Conservation (phyloP, 2,797 vertebrate species). For the Typhlichthys subterraneus region DNA sequence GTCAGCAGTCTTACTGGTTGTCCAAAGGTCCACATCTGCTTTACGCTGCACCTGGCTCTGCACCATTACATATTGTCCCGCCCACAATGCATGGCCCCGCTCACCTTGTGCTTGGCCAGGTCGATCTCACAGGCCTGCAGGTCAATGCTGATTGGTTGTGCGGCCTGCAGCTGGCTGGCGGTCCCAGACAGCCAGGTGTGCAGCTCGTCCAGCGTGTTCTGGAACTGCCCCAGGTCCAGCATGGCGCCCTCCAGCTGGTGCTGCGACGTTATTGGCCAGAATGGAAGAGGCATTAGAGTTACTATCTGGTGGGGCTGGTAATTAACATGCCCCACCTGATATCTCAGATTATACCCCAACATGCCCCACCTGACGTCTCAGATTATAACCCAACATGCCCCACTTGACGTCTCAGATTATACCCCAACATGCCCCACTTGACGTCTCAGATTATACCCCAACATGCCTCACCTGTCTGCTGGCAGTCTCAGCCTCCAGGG, state of each 20-base stretch:
- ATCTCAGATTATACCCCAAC: too few relatives aligned
- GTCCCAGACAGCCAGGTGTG: slow-evolving; percentile 84
- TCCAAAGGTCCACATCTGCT: too few relatives aligned
- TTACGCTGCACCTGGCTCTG: too few relatives aligned
- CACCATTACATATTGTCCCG: too few relatives aligned
- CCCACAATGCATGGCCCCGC: slow-evolving; percentile 1
- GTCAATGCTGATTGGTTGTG: slow-evolving; percentile 78
- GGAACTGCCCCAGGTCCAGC: slow-evolving; percentile 89
- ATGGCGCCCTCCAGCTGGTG: slow-evolving; percentile 87
- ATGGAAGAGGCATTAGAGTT: too few relatives aligned
- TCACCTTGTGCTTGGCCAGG: slow-evolving; percentile 90
- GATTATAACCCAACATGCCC: too few relatives aligned
- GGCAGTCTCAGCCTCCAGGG: slow-evolving; percentile 84
- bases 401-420: too few relatives aligned
- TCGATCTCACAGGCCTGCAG: slow-evolving; percentile 90
- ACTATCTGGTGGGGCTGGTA: too few relatives aligned
- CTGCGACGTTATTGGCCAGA: slow-evolving; percentile 59
- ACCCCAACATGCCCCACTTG: too few relatives aligned
- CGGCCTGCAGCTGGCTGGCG: slow-evolving; percentile 78
- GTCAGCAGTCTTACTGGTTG: too few relatives aligned
- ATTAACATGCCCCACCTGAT: slow-evolving; percentile 72
- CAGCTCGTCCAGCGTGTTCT: slow-evolving; percentile 88
- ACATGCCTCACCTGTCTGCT: slow-evolving; percentile 78
- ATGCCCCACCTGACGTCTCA: too few relatives aligned
- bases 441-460: too few relatives aligned